Percentiles rank a stretch among this genome's conserved stretches.
Evolutionary conservation across 2,113 vertebrate species (phyloP).

Genomic region (Salminus brasiliensis): DNA sequence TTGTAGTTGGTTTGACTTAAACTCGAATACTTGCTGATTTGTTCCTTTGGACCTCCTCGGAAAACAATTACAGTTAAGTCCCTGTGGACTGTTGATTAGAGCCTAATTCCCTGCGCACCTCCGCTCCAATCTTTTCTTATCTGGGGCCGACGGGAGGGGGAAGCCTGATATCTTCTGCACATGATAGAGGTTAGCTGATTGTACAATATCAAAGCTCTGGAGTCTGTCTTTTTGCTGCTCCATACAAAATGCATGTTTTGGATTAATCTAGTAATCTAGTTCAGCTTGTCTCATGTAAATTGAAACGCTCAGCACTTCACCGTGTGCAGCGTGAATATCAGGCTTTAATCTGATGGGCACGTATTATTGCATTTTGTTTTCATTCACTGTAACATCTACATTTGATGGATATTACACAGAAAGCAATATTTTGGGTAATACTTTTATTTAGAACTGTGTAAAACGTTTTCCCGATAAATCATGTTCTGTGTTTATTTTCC

Average conservation of each 20-base stretch:
- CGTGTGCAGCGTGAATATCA: background rate
- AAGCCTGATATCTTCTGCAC: background rate
- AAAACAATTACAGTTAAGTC: constrained; percentile 4
- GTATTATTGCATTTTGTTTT: background rate
- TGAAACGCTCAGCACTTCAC: background rate
- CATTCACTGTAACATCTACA: background rate
- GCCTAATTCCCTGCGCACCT: background rate
- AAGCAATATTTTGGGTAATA: no score
- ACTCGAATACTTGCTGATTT: constrained; percentile 15
- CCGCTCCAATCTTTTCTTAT: background rate
- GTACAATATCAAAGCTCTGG: constrained; percentile 2
- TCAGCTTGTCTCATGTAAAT: background rate
- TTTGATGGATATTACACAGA: constrained; percentile 6
- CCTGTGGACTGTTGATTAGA: background rate
- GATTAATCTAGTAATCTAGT: background rate
- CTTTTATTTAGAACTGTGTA: background rate
- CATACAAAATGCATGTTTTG: background rate
- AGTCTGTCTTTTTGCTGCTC: background rate
- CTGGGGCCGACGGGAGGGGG: background rate
- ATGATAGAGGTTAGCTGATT: constrained; percentile 4
- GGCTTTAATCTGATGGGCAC: background rate
- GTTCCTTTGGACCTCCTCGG: background rate
- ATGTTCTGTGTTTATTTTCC: background rate
- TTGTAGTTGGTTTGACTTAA: background rate
- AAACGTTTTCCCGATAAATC: background rate